phyloP scores from a whole-genome alignment of 2,113 vertebrate species.

The Nothoprocta pentlandii region DNA sequence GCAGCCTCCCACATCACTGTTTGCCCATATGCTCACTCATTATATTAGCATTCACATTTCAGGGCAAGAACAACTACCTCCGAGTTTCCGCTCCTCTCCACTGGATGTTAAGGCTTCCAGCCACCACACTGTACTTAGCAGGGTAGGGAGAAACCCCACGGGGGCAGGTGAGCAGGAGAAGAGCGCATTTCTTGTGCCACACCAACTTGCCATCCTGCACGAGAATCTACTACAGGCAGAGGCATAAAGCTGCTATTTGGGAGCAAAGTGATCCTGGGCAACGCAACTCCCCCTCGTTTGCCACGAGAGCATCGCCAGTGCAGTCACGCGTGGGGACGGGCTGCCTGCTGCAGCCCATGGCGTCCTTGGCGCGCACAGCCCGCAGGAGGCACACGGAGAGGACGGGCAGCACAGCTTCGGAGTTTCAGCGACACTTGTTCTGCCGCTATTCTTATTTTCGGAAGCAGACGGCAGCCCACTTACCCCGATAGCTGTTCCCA shows the following conservation, averaged over 20 bases:
- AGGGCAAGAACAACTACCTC: background rate
- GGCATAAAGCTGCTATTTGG: background rate
- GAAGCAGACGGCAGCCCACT: conserved; percentile 39
- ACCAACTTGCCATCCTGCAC: background rate
- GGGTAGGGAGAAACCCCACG: background rate
- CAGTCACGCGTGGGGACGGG: conserved; percentile 18
- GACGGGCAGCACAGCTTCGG: background rate
- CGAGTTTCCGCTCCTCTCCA: background rate
- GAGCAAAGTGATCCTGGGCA: conserved; percentile 6
- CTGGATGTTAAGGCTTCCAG: background rate
- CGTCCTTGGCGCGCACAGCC: background rate
- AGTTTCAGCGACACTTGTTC: background rate
- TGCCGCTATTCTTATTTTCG: accelerated
- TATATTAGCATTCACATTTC: conserved; percentile 33
- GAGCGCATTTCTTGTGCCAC: accelerated
- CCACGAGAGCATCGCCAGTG: conserved; percentile 43
- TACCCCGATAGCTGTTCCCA: conserved; percentile 96
- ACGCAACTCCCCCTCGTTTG: conserved; percentile 38
- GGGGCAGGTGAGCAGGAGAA: background rate
- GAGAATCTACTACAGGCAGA: background rate
- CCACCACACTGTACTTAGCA: background rate
- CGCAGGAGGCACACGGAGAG: background rate
- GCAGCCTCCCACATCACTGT: conserved; percentile 26
- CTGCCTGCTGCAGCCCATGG: background rate
- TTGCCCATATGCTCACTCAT: conserved; percentile 55